Base-by-base conservation (phyloP, 1,140 invertebrate species). In the Aphaenogaster ashmeadi region DNA sequence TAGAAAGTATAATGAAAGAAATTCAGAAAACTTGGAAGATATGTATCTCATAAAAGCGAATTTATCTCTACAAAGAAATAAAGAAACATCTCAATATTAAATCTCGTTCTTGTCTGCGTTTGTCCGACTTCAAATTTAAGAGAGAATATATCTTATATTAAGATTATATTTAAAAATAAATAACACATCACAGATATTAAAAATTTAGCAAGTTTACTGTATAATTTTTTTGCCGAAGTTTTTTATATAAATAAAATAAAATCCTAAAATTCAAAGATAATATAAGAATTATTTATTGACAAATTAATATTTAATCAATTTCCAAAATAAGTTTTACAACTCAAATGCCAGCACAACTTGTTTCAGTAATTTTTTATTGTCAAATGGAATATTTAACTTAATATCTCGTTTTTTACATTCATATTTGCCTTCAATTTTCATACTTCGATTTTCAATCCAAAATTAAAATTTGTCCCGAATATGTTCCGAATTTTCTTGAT, bases 151-250 rank as follows among this genome's bases (percentile, higher is more conserved):
- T 56, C 15, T 74, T 56, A 56, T n/a, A 56, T 54, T 38, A 72
- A 52, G 27, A 8, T 72, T 54, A 75, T 11, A 54, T 75, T 75
- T 58, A 27, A 58, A 58, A 38, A 75, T 54, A 74, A 54, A 9
- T 75, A n/a, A 75, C 33, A 11, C n/a, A 3, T 7, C 2, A 27
- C 27, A 27, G 4, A 3, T 54, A 33, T 21, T 50, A 7, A n/a
- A 56, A 56, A 56, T 56, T 56, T 56, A 41, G 9, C 18, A 36
- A 74, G 1, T 38, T n/a, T 54, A 6, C 15, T 72, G 6, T 67
- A 11, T 5, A 27, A 69, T 33, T 52, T 21, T 27, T 54, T 36
- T 69, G 4, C 5, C 1, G 6, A 64, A 74, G 5, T 74, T n/a
- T 41, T 13, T 56, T 38, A 38, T 38, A 21, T 74, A 74, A 38